These are phyloP conservation scores for Corythucha ciliata DNA, from an alignment of 2,888 invertebrate species.

Conservation along the genomic window DNA sequence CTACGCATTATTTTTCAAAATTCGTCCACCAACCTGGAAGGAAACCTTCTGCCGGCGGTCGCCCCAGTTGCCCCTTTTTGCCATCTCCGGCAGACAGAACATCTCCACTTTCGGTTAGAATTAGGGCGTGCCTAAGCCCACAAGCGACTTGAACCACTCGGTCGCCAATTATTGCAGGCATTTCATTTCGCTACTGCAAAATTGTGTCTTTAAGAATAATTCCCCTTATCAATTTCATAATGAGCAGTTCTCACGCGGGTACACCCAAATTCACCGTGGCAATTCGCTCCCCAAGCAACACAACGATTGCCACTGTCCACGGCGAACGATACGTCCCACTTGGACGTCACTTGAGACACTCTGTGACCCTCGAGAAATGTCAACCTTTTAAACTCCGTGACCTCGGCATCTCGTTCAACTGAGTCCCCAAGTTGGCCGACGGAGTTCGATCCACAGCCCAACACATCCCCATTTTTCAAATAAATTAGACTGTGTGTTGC, in stretches of 20 bases:
- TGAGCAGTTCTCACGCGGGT: too few species aligned
- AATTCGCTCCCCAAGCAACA: constrained; percentile 76
- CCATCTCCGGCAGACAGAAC: constrained; percentile 58
- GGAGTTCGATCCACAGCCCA: constrained; percentile 69
- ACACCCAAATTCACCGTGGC: too few species aligned
- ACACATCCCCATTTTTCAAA: constrained; percentile 56
- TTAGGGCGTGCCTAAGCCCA: constrained; percentile 59
- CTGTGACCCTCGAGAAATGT: constrained; percentile 40
- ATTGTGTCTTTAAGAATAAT: too few species aligned
- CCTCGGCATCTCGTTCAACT: constrained; percentile 42
- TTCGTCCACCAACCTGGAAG: neutral
- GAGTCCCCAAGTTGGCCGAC: constrained; percentile 57
- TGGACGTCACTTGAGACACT: constrained; percentile 58
- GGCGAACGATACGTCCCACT: constrained; percentile 76
- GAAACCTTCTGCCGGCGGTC: constrained; percentile 35
- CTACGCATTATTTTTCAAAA: neutral
- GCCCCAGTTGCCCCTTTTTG: constrained; percentile 58
- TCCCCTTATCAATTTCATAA: too few species aligned
- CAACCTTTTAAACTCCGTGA: constrained; percentile 36
- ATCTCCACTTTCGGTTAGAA: constrained; percentile 53
- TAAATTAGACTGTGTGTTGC: constrained; percentile 67
- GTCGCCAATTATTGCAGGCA: too few species aligned
- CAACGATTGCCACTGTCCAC: constrained; percentile 58
- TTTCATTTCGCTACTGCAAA: too few species aligned
- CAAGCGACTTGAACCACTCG: constrained; percentile 49